phyloP scores from a whole-genome alignment of 1,140 invertebrate species.

The Drosophila nikananu region DNA sequence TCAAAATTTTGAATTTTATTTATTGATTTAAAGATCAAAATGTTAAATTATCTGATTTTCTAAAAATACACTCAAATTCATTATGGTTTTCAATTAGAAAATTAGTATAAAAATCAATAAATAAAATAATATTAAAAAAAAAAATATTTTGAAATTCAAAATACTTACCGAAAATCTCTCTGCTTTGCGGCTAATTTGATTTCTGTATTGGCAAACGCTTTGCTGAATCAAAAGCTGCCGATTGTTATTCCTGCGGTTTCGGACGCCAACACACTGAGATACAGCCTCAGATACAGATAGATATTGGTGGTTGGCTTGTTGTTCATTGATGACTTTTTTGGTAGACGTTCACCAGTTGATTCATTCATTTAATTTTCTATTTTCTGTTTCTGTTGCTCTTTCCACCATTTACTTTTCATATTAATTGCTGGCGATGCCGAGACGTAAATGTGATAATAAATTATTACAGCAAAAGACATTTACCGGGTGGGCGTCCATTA shows the following conservation, averaged over 20 bases:
- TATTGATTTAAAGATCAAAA: not conserved
- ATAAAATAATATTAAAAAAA: fast-evolving
- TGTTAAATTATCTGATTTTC: not conserved
- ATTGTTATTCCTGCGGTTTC: constrained; percentile 59
- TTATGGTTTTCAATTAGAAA: not conserved
- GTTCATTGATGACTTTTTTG: constrained; percentile 75
- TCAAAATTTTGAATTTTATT: not conserved
- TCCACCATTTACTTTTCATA: constrained; percentile 66
- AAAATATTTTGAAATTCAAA: not conserved
- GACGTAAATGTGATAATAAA: constrained; percentile 80
- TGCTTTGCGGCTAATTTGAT: constrained; percentile 75
- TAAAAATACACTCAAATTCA: not conserved
- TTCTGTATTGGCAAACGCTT: constrained; percentile 79
- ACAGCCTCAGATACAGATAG: constrained; percentile 45
- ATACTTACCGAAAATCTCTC: not conserved
- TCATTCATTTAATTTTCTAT: constrained; percentile 77
- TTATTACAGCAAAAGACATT: constrained; percentile 77
- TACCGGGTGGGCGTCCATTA: constrained; percentile 69
- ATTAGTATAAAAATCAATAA: not conserved
- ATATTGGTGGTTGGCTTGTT: constrained; percentile 33
- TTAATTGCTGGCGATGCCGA: constrained; percentile 72
- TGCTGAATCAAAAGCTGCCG: constrained; percentile 73
- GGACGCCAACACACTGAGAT: constrained; percentile 69
- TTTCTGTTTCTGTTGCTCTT: constrained; percentile 33
- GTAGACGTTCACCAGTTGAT: constrained; percentile 57